Evolutionary conservation across 2,113 vertebrate genomes (phyloP), one percentile per base, ranked within the genome.

Genomic region (Hipposideros armiger): DNA sequence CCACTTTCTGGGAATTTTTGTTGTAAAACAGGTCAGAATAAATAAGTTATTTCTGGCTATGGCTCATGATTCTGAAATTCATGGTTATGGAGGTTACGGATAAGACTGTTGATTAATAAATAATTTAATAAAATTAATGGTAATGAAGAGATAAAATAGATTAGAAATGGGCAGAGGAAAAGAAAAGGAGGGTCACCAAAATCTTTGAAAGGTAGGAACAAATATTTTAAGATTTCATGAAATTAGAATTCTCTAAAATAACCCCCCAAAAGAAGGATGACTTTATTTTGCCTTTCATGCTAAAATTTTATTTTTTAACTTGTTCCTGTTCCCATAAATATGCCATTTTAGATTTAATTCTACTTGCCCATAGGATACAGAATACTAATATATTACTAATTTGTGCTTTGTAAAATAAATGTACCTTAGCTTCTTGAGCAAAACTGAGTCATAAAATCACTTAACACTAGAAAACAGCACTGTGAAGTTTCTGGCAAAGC

Each of bases 81-180:
- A n/a, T 69, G 9, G 17, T 70, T 72, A 56, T 64, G 20, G 3
- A 5, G 10, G 4, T 60, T 4, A 30, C 73, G 8, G 54, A 73
- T 90, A 30, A 95, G 1, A 76, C 6, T 19, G 13, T 7, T 28
- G 20, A 62, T 90, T 17, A 74, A 42, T 69, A 89, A 89, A 6
- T 50, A 78, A 95, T 45, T 82, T 66, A 81, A 45, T 52, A 73
- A 78, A 90, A 84, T 16, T 90, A 90, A 74, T 70, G 13, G 14
- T 17, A 94, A 83, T 54, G 45, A 58, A 16, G 24, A 52, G 24
- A 54, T 24, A 87, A 32, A 0, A 52, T 45, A 10, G 7, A 80
- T 42, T 90, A 69, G 32, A 76, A 95, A 58, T 81, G 11, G 50
- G 9, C 10, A 45, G 4, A 10, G n/a, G 15, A 13, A 64, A 85